These are phyloP conservation scores for Campylomormyrus numenius DNA, from an alignment of 2,113 vertebrate species.

Conservation along the genomic window DNA sequence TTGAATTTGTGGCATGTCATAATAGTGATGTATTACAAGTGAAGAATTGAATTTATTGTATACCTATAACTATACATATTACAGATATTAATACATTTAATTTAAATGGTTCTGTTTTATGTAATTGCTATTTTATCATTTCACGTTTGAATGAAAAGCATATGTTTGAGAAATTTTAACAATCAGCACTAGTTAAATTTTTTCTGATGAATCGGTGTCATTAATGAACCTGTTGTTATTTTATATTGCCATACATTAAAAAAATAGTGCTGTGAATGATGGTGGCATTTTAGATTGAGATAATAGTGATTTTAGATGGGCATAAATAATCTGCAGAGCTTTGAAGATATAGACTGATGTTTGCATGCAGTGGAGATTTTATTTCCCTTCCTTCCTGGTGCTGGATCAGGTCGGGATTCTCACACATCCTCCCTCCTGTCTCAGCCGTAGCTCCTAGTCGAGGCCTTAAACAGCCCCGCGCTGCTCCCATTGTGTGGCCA, in stretches of 20 bases:
- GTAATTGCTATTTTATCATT: neutral
- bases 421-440: neutral
- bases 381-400: neutral
- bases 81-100: neutral
- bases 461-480: neutral
- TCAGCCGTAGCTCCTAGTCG: neutral
- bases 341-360: neutral
- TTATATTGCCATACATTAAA: neutral
- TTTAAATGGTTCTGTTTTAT: neutral
- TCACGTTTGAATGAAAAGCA: neutral
- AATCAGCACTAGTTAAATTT: neutral
- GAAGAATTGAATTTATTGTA: neutral
- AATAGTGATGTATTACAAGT: neutral
- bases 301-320: neutral
- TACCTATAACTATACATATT: neutral
- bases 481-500: neutral
- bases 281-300: neutral
- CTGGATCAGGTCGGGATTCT: neutral
- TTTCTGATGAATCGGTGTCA: neutral
- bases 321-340: neutral
- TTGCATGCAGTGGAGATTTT: neutral
- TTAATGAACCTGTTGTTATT: neutral
- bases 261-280: neutral
- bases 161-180: neutral
- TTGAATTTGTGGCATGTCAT: neutral